Conservation (phyloP, 2,113 vertebrate genomes). For the Hippoglossus stenolepis region DNA sequence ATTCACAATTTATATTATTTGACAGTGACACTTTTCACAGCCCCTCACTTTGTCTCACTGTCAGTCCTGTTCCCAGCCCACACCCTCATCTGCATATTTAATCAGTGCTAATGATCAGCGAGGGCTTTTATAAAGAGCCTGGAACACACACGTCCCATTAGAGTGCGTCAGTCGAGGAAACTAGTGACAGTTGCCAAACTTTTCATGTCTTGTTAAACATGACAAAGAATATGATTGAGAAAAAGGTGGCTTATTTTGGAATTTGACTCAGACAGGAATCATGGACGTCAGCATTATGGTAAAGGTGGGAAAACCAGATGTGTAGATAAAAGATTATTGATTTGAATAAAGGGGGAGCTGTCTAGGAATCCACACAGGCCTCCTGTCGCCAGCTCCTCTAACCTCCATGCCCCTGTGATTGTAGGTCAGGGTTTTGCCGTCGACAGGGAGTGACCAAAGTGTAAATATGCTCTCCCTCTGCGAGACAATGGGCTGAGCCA, state of each 20-base stretch:
- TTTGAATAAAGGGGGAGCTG: not conserved
- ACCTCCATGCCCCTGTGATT: not conserved
- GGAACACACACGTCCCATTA: not conserved
- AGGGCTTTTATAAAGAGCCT: conserved; percentile 14
- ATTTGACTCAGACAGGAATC: not conserved
- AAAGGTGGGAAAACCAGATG: not conserved
- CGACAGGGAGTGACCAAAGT: not conserved
- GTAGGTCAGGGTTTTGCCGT: conserved; percentile 20
- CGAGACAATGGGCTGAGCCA: conserved; percentile 26
- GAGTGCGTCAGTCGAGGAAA: not conserved
- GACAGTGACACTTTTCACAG: conserved; percentile 2
- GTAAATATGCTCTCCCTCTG: not conserved
- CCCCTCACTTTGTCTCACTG: conserved; percentile 23
- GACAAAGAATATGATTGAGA: not conserved
- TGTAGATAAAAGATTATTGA: not conserved
- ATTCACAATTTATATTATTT: not conserved
- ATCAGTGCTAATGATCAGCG: conserved; percentile 32
- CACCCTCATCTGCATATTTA: conserved; percentile 38
- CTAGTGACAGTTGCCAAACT: not conserved
- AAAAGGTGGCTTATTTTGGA: not conserved
- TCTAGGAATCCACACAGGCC: not conserved
- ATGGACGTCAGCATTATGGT: not conserved
- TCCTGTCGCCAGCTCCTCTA: not conserved
- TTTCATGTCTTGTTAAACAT: not conserved
- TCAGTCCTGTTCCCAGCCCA: conserved; percentile 4